Percentiles rank a stretch among this genome's conserved stretches.
Evolutionary conservation across 2,113 vertebrate species (phyloP).

Genomic region (Catharus fuscescens): DNA sequence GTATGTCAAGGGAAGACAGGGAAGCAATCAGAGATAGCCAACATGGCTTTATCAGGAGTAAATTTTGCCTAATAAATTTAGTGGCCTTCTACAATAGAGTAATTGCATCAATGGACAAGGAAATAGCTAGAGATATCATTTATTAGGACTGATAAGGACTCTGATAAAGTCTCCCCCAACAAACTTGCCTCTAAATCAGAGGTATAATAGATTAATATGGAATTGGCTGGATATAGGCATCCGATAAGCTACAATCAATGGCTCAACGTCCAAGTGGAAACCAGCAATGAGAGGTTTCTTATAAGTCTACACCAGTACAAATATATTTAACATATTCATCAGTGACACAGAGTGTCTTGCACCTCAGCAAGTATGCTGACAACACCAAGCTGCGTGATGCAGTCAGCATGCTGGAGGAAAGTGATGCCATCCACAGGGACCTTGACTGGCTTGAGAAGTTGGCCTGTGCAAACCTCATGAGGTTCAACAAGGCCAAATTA

Average conservation of each 20-base stretch:
- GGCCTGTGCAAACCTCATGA: fast-evolving
- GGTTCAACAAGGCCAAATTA: background rate
- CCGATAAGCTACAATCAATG: background rate
- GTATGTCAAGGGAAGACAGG: background rate
- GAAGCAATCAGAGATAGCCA: background rate
- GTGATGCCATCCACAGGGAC: background rate
- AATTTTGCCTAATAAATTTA: background rate
- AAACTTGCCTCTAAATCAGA: background rate
- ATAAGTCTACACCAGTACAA: background rate
- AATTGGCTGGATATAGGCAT: background rate
- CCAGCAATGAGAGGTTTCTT: fast-evolving
- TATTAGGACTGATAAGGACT: background rate
- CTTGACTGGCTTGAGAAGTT: background rate
- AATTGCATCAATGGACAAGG: background rate
- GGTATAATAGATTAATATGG: background rate
- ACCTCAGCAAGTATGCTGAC: background rate
- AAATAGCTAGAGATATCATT: background rate
- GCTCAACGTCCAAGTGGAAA: background rate
- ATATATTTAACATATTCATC: background rate
- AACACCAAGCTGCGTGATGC: background rate
- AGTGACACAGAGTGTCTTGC: background rate
- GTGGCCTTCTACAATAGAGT: background rate
- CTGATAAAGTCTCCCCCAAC: background rate
- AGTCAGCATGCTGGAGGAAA: fast-evolving
- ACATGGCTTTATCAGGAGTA: background rate